phyloP scores from a whole-genome alignment of 1,140 invertebrate species.

The Cepaea nemoralis region DNA sequence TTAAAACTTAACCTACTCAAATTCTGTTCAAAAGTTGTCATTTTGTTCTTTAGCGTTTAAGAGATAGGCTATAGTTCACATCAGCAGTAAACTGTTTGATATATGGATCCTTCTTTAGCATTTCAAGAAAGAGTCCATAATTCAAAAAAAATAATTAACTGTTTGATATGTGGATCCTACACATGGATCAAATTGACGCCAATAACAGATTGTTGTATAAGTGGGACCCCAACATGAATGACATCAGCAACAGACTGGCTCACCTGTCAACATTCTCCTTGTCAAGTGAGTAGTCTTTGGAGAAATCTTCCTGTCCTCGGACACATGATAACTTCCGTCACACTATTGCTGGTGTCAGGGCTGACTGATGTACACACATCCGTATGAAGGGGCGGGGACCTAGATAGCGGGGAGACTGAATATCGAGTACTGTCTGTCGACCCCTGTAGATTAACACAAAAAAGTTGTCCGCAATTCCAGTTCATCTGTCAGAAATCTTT shows the following conservation, averaged over 20 bases:
- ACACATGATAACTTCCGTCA: constrained; percentile 63
- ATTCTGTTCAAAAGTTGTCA: too few relatives aligned
- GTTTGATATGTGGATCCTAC: too few relatives aligned
- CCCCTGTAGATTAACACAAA: constrained; percentile 64
- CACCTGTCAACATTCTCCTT: constrained; percentile 56
- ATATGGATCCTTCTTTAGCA: too few relatives aligned
- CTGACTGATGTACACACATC: constrained; percentile 73
- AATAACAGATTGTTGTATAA: background rate
- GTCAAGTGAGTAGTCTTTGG: constrained; percentile 42
- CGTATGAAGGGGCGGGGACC: constrained; percentile 71
- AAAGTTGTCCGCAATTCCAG: too few relatives aligned
- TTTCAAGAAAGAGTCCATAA: too few relatives aligned
- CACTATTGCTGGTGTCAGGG: constrained; percentile 69
- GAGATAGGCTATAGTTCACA: too few relatives aligned
- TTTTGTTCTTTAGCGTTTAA: too few relatives aligned
- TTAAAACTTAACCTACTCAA: too few relatives aligned
- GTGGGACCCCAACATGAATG: background rate
- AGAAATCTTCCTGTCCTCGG: constrained; percentile 53
- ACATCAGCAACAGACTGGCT: background rate
- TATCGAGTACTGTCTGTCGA: constrained; percentile 72
- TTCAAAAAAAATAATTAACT: too few relatives aligned
- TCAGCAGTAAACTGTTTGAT: too few relatives aligned
- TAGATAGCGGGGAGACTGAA: constrained; percentile 76
- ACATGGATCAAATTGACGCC: background rate
- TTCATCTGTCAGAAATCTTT: too few relatives aligned